Conservation (phyloP, 1,140 invertebrate species). For the Drosophila ohnishii region DNA sequence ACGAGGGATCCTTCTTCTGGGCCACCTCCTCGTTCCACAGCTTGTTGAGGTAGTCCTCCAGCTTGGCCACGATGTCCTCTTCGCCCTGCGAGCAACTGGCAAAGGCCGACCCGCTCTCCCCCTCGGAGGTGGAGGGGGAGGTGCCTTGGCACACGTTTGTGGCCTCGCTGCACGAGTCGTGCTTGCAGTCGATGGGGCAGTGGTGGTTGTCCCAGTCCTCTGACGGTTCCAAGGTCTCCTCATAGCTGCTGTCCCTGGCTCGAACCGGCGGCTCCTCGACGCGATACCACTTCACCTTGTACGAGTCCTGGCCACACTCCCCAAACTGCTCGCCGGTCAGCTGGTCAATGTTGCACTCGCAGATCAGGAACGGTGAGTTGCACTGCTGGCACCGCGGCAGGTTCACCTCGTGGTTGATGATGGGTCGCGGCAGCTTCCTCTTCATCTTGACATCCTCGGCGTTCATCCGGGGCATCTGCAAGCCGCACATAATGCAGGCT, state of each 20-base stretch:
- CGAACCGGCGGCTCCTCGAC: conserved; percentile 27
- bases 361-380: conserved; percentile 67
- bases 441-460: conserved; percentile 5
- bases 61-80: conserved; percentile 51
- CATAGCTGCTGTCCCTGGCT: conserved; percentile 8
- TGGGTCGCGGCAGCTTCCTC: conserved; percentile 51
- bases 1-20: conserved; percentile 37
- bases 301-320: conserved; percentile 71
- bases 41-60: conserved; percentile 64
- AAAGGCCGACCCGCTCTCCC: conserved; percentile 15
- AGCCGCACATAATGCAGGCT: conserved; percentile 59
- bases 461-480: conserved; percentile 50
- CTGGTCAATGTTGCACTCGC: conserved; percentile 71
- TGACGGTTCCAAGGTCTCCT: conserved; percentile 34
- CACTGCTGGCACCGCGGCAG: conserved; percentile 57
- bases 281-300: conserved; percentile 71
- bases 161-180: conserved; percentile 44
- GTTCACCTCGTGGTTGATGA: conserved; percentile 59
- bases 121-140: conserved; percentile 6
- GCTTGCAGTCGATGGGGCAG: conserved; percentile 64
- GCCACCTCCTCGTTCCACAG: conserved; percentile 68
- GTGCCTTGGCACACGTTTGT: conserved; percentile 45
- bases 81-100: conserved; percentile 40
- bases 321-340: conserved; percentile 63
- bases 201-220: conserved; percentile 68